Evolutionary conservation across 2,113 vertebrate genomes (phyloP).

Genomic region (Hydrochoerus hydrochaeris): DNA sequence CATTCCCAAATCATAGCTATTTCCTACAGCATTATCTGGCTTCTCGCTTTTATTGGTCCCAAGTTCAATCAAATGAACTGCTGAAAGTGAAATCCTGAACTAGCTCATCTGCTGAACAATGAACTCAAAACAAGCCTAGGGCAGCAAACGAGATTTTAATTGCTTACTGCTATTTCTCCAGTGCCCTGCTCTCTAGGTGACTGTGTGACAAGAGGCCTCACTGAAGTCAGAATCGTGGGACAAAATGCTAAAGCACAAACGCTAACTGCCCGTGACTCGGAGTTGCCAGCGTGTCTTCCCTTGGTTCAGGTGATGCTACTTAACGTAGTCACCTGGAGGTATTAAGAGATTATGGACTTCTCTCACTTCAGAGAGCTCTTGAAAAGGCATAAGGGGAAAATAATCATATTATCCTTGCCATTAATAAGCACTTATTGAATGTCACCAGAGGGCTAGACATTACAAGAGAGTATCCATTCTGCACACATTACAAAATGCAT

Average conservation of each 20-base stretch:
- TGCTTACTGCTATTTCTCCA: slow-evolving; percentile 82
- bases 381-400: not conserved
- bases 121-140: slow-evolving; percentile 81
- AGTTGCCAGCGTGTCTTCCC: not conserved
- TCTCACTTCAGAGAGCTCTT: slow-evolving; percentile 13
- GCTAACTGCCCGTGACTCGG: not conserved
- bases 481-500: slow-evolving; percentile 70
- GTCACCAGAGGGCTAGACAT: slow-evolving; percentile 53
- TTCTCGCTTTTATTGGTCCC: slow-evolving; percentile 74
- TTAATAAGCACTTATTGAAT: slow-evolving; percentile 76
- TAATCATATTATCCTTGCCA: slow-evolving; percentile 67
- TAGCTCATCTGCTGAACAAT: slow-evolving; percentile 82
- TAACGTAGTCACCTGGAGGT: slow-evolving; percentile 50
- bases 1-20: slow-evolving; percentile 20
- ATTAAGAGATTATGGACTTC: slow-evolving; percentile 46
- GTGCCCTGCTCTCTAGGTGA: slow-evolving; percentile 71
- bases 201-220: slow-evolving; percentile 67
- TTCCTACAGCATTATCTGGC: slow-evolving; percentile 28
- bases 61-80: slow-evolving; percentile 77
- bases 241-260: slow-evolving; percentile 57
- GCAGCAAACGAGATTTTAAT: slow-evolving; percentile 82
- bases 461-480: slow-evolving; percentile 66
- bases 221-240: slow-evolving; percentile 64
- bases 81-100: slow-evolving; percentile 78
- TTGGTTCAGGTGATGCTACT: slow-evolving; percentile 62